Evolutionary conservation across 2,113 vertebrate genomes (phyloP).

Genomic region (Sander lucioperca): DNA sequence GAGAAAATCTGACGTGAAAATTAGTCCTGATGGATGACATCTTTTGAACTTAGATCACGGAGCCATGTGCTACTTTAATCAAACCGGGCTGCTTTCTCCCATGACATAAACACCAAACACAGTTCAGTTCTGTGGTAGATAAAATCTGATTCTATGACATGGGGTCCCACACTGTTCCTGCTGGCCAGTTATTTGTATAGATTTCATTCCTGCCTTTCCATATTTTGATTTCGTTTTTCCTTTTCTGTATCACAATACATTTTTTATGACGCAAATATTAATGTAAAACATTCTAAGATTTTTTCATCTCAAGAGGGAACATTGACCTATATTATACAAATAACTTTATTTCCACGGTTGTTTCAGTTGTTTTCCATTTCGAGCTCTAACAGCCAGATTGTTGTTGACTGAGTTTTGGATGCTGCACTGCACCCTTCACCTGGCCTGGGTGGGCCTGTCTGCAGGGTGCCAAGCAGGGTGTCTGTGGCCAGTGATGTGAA

Average conservation of each 20-base stretch:
- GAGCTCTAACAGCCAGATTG: conserved; percentile 18
- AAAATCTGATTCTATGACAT: conserved; percentile 15
- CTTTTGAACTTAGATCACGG: conserved; percentile 44
- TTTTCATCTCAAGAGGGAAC: conserved; percentile 20
- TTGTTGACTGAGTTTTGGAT: conserved; percentile 44
- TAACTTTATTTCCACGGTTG: not conserved
- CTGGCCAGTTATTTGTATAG: not conserved
- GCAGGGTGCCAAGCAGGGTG: conserved; percentile 68
- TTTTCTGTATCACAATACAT: not conserved
- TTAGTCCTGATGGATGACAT: conserved; percentile 58
- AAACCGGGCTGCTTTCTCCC: conserved; percentile 28
- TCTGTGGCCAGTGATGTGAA: conserved; percentile 75
- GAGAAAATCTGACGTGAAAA: conserved; percentile 40
- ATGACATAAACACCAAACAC: conserved; percentile 28
- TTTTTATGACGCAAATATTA: conserved; percentile 33
- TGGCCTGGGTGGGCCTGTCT: conserved; percentile 64
- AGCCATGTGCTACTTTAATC: conserved; percentile 40
- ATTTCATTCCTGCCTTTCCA: not conserved
- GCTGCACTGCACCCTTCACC: conserved; percentile 18
- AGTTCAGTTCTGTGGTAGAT: not conserved
- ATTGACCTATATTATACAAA: conserved; percentile 25
- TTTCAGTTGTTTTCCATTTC: conserved; percentile 1
- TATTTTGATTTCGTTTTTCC: not conserved
- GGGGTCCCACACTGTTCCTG: not conserved
- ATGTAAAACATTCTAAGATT: conserved; percentile 16